These are phyloP conservation scores for Microctenopoma steveboyesi DNA, from an alignment of 2,797 vertebrate species.

Conservation along the genomic window DNA sequence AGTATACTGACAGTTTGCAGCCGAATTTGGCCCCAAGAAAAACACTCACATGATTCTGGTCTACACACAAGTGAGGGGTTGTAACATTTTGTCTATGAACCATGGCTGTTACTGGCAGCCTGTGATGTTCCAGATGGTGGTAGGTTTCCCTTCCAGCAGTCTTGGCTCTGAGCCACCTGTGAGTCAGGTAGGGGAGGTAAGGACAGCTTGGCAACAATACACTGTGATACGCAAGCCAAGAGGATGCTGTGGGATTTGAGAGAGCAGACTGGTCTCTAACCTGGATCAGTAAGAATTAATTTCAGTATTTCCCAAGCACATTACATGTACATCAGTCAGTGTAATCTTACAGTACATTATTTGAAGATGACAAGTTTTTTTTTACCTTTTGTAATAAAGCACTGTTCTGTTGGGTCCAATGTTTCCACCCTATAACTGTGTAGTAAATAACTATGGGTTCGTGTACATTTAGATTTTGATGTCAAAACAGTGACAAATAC, in stretches of 20 bases:
- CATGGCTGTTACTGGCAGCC: slow-evolving; percentile 45
- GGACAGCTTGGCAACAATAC: slow-evolving; percentile 69
- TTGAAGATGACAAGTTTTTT: not conserved
- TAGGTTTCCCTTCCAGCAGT: slow-evolving; percentile 65
- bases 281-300: slow-evolving; percentile 47
- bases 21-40: not conserved
- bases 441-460: not conserved
- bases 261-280: slow-evolving; percentile 46
- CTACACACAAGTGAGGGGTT: not conserved
- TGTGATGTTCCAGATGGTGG: slow-evolving; percentile 64
- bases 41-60: not conserved
- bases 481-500: not conserved
- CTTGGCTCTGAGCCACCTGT: slow-evolving; percentile 60
- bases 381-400: not conserved
- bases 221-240: slow-evolving; percentile 36
- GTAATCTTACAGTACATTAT: not conserved
- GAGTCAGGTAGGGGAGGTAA: slow-evolving; percentile 71
- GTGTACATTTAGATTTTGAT: not conserved
- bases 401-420: not conserved
- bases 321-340: slow-evolving; percentile 3
- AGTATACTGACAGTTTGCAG: not conserved
- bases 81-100: slow-evolving; percentile 35
- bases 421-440: not conserved
- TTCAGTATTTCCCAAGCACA: slow-evolving; percentile 15
- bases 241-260: slow-evolving; percentile 58